Conservation (phyloP, 1,140 invertebrate species). For the Drosophila paulistorum region DNA sequence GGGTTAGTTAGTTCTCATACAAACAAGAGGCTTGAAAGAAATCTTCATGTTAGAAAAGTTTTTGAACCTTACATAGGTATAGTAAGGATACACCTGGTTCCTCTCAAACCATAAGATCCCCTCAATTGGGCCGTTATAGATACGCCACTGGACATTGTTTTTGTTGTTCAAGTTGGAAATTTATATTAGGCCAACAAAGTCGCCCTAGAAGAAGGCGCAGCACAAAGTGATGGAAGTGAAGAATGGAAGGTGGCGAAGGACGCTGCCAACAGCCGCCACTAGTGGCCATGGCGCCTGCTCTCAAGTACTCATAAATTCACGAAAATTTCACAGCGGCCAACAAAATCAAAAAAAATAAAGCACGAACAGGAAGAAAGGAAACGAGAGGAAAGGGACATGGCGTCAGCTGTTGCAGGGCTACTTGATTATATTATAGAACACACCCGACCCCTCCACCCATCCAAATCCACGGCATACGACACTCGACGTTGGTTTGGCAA, state of each 20-base stretch:
- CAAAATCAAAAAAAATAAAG: constrained; percentile 68
- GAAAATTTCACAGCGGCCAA: constrained; percentile 76
- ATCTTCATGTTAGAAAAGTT: too few species aligned
- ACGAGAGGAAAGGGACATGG: constrained; percentile 10
- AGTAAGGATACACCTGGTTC: too few species aligned
- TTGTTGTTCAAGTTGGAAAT: constrained; percentile 72
- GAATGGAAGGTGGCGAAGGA: constrained; percentile 11
- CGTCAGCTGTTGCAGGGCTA: constrained; percentile 68
- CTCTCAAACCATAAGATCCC: neutral
- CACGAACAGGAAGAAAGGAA: constrained; percentile 25
- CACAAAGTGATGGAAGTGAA: neutral
- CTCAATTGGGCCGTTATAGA: neutral
- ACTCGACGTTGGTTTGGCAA: constrained; percentile 71
- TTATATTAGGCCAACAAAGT: constrained; percentile 80
- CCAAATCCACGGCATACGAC: constrained; percentile 22
- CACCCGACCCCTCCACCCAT: neutral
- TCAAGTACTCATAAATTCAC: constrained; percentile 79
- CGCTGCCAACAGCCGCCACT: constrained; percentile 26
- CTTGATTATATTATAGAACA: constrained; percentile 2
- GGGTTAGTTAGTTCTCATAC: too few species aligned
- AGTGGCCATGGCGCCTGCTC: constrained; percentile 71
- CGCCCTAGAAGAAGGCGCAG: constrained; percentile 30
- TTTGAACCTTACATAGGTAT: too few species aligned
- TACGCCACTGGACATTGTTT: neutral
- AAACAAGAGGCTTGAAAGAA: too few species aligned